phyloP scores from a whole-genome alignment of 92 coral and sea anemone species.

The Plumapathes pennacea region DNA sequence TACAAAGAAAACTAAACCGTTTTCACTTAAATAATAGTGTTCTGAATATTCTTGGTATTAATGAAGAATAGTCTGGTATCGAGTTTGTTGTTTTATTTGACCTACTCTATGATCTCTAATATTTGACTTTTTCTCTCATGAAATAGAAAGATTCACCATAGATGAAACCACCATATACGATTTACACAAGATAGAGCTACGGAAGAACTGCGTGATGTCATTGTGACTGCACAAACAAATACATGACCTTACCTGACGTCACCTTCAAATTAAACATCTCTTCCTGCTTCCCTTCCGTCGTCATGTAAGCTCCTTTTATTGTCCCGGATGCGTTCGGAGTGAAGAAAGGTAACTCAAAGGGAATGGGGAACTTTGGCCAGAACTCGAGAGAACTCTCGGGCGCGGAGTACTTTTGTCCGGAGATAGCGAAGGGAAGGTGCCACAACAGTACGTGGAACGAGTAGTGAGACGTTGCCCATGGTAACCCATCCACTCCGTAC shows the following conservation, averaged over 20 bases:
- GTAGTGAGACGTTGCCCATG: constrained; percentile 87
- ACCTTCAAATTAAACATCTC: constrained; percentile 79
- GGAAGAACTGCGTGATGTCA: too few relatives aligned
- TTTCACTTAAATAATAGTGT: too few relatives aligned
- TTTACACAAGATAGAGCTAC: too few relatives aligned
- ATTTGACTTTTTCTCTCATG: too few relatives aligned
- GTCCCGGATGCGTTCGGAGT: constrained; percentile 79
- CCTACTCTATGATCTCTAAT: too few relatives aligned
- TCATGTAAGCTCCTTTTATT: constrained; percentile 52
- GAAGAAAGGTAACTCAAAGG: constrained; percentile 78
- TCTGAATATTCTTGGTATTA: too few relatives aligned
- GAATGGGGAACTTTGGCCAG: constrained; percentile 70
- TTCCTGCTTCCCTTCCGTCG: constrained; percentile 32
- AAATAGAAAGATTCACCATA: too few relatives aligned
- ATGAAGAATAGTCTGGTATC: too few relatives aligned
- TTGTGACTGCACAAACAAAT: too few relatives aligned
- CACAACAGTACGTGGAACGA: constrained; percentile 77
- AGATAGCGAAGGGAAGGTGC: constrained; percentile 83
- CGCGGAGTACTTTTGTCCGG: constrained; percentile 86
- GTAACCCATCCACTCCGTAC: constrained; percentile 84
- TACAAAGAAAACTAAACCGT: too few relatives aligned
- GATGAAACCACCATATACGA: too few relatives aligned
- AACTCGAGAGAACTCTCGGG: constrained; percentile 65
- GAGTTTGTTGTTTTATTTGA: too few relatives aligned
- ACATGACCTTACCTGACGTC: constrained; percentile 55